These are phyloP conservation scores for Saguinus imperator DNA, from an alignment of 2,113 vertebrate species.

Conservation along the genomic window DNA sequence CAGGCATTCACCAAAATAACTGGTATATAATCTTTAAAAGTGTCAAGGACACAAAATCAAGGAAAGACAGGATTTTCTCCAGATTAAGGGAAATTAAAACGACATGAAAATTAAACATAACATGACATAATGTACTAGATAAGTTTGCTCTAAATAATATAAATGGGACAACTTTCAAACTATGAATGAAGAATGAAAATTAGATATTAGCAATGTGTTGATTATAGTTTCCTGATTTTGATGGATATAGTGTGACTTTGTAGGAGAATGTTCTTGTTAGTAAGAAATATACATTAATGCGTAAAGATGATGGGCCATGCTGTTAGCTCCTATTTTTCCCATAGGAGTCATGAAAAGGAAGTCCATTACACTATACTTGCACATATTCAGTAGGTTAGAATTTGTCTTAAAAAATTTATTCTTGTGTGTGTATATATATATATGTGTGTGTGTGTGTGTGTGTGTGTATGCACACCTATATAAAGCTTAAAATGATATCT, in stretches of 20 bases:
- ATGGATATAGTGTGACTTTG: not conserved
- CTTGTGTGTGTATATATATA: accelerated
- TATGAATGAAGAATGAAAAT: not conserved
- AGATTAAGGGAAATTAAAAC: not conserved
- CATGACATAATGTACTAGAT: not conserved
- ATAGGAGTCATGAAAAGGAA: not conserved
- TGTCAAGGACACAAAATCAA: not conserved
- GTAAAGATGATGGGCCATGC: not conserved
- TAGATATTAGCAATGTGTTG: not conserved
- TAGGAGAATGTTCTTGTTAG: not conserved
- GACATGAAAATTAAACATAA: not conserved
- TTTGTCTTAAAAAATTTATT: not conserved
- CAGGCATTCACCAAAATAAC: not conserved
- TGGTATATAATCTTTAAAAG: not conserved
- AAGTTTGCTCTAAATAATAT: not conserved
- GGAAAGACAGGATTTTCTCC: not conserved
- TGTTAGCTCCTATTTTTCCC: not conserved
- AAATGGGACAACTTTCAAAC: not conserved
- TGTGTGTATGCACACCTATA: not conserved
- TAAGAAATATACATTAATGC: not conserved
- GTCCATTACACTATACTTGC: not conserved
- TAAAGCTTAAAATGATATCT: not conserved
- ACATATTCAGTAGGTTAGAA: not conserved
- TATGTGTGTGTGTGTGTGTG: not conserved
- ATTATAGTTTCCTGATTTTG: not conserved